These are phyloP conservation scores for Neodiprion lecontei DNA, from an alignment of 1,140 invertebrate genomes.

Conservation along the genomic window DNA sequence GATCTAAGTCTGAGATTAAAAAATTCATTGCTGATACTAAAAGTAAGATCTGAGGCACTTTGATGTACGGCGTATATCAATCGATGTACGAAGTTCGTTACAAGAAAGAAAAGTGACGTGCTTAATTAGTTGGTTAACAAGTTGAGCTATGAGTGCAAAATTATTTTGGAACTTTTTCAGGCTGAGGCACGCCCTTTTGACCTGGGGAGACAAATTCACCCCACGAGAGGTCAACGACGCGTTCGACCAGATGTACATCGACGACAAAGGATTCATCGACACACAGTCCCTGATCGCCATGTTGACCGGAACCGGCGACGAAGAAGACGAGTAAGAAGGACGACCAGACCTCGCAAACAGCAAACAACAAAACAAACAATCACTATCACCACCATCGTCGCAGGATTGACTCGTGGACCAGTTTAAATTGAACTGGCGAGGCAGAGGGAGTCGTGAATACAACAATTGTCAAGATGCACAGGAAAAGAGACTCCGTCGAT, in stretches of 20 bases:
- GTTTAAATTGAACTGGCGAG: neutral
- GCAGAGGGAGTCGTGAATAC: neutral
- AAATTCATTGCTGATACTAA: constrained; percentile 23
- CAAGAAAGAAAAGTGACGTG: constrained; percentile 10
- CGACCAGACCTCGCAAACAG: no score
- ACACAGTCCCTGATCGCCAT: constrained; percentile 86
- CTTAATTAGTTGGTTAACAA: neutral
- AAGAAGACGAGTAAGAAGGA: constrained; percentile 67
- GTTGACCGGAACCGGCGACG: constrained; percentile 83
- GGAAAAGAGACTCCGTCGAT: neutral
- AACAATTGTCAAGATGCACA: neutral
- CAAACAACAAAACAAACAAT: no score
- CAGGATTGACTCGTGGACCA: neutral
- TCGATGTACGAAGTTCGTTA: neutral
- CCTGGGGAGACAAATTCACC: constrained; percentile 96
- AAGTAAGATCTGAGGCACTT: constrained; percentile 25
- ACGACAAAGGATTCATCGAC: constrained; percentile 92
- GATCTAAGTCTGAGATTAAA: constrained; percentile 31
- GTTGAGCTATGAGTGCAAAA: constrained; percentile 9
- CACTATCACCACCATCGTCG: neutral
- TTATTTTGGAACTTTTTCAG: constrained; percentile 59
- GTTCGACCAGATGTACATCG: constrained; percentile 94
- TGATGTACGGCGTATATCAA: neutral
- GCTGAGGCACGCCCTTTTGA: constrained; percentile 92
- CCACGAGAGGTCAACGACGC: constrained; percentile 92